phyloP scores from a whole-genome alignment of 1,140 invertebrate species.

The Drosophila gunungcola region DNA sequence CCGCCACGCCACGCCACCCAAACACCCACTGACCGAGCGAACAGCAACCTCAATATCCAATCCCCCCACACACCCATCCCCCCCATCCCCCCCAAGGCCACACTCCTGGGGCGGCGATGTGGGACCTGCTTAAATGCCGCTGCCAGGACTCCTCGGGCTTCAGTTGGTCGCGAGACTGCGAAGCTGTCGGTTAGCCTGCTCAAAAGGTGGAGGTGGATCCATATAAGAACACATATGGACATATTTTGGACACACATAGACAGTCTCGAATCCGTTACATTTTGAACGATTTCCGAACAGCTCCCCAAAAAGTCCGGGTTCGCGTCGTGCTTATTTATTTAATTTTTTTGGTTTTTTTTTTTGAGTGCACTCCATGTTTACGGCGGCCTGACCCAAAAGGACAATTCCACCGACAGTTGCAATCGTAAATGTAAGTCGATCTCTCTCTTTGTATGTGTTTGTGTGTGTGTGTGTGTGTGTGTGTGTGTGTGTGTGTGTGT shows the following conservation, averaged over 20 bases:
- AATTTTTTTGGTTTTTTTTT: slow-evolving; percentile 16
- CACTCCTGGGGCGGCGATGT: slow-evolving; percentile 17
- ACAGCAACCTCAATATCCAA: no score
- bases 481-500: neutral
- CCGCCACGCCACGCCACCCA: neutral
- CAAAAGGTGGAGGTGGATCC: slow-evolving; percentile 1
- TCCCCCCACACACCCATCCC: slow-evolving; percentile 1
- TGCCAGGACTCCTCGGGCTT: slow-evolving; percentile 50
- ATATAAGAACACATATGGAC: neutral
- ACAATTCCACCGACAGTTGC: neutral
- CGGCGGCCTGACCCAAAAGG: slow-evolving; percentile 2
- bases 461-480: neutral
- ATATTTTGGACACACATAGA: neutral
- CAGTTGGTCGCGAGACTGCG: slow-evolving; percentile 81
- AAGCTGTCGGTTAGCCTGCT: slow-evolving; percentile 55
- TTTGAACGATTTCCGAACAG: neutral
- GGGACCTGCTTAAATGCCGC: slow-evolving; percentile 62
- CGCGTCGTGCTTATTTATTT: slow-evolving; percentile 9
- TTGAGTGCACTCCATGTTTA: slow-evolving; percentile 1
- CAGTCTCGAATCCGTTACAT: neutral
- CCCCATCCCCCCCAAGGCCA: neutral
- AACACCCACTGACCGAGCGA: neutral
- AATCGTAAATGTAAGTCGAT: slow-evolving; percentile 27
- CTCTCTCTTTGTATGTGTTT: neutral
- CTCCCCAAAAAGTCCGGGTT: neutral